phyloP scores from a whole-genome alignment of 2,888 invertebrate genomes.

The Pelosia muscerda region DNA sequence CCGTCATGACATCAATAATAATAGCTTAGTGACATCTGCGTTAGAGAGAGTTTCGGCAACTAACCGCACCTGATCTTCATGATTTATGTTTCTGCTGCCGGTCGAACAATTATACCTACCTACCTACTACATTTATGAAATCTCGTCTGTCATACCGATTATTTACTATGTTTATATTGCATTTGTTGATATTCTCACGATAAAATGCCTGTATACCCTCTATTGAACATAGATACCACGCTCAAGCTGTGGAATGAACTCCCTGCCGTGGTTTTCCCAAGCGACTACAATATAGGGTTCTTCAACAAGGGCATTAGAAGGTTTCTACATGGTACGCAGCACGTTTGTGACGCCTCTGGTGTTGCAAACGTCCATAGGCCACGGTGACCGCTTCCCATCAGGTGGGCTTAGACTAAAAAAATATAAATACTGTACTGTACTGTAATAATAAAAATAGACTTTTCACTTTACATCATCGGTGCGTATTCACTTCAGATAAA shows the following conservation, averaged over 20 bases:
- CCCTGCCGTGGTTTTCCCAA: too few relatives aligned
- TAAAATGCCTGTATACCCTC: background rate
- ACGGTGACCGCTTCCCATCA: too few relatives aligned
- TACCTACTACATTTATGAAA: constrained; percentile 3
- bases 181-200: background rate
- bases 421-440: too few relatives aligned
- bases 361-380: too few relatives aligned
- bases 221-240: background rate
- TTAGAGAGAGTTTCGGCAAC: background rate
- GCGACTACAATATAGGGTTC: too few relatives aligned
- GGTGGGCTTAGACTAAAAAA: too few relatives aligned
- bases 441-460: too few relatives aligned
- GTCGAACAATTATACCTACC: background rate
- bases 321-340: too few relatives aligned
- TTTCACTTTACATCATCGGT: background rate
- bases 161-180: background rate
- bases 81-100: background rate
- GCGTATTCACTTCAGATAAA: background rate
- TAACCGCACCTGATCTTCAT: constrained; percentile 2
- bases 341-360: too few relatives aligned
- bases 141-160: background rate
- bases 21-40: constrained; percentile 1
- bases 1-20: background rate
- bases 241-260: too few relatives aligned
- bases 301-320: too few relatives aligned